Evolutionary conservation across 2,888 invertebrate species (phyloP), one percentile per base, ranked within the genome.

Genomic region (Tetrapedia diversipes): DNA sequence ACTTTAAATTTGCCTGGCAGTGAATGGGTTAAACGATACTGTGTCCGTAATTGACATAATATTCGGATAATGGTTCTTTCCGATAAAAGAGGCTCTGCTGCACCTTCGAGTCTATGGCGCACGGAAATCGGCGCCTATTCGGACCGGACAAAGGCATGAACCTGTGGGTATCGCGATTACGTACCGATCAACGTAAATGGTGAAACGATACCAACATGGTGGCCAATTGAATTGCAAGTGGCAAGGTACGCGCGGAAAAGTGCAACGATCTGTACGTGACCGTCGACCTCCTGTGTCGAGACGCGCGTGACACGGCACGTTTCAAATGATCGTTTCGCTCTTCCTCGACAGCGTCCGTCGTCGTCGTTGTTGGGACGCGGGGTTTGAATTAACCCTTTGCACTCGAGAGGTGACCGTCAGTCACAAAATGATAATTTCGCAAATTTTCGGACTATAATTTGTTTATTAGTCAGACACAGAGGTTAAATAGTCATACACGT

Each of bases 251-350:
- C 39, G 29, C 67, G 60, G 57, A 60, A 72, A 78, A 68, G 78
- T 78, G 78, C 79, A 78, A 72, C 79, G 72, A 78, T 78, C 78
- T 78, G n/a, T n/a, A 67, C 79, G 72, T 79, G 77, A 78, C 41
- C 77, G 77, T 61, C 67, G 77, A 77, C 70, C 77, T 19, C 27
- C 41, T 19, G 11, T 16, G 11, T 43, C 11, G 60, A 57, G 8
- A 16, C 56, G 56, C 27, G 45, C 43, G 45, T 61, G 59, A 78
- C 79, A 78, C 60, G 54, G 60, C 79, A 78, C 79, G 79, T 78
- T 57, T 56, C 49, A 1, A 70, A 79, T 73, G 72, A 72, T 78
- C 72, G 68, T 78, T 68, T 77, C 16, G 45, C 56, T 72, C 72
- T 72, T 78, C 67, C 72, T 49, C 65, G 27, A 63, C 27, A 11